These are phyloP conservation scores for Spheniscus humboldti DNA, from an alignment of 2,797 vertebrate genomes.

Conservation along the genomic window DNA sequence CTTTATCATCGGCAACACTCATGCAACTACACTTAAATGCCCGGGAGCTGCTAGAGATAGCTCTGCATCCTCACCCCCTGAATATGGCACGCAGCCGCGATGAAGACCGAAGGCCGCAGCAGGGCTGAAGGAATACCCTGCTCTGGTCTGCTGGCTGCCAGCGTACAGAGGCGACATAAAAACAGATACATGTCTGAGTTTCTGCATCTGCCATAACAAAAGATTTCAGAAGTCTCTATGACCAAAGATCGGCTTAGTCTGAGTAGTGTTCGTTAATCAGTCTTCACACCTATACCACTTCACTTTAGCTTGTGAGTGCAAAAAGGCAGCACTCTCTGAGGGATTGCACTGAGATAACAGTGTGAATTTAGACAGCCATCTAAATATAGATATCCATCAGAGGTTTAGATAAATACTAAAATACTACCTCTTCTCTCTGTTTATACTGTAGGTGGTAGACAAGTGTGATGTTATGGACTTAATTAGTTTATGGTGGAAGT, in stretches of 20 bases:
- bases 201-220: background rate
- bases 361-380: background rate
- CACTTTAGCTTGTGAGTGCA: background rate
- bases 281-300: background rate
- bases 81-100: accelerated
- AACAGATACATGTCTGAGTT: background rate
- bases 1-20: background rate
- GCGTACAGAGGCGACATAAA: background rate
- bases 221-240: background rate
- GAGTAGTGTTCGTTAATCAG: background rate
- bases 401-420: background rate
- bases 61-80: background rate
- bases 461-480: background rate
- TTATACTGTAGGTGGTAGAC: background rate
- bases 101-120: background rate
- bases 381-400: background rate
- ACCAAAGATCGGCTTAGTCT: background rate
- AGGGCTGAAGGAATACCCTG: background rate
- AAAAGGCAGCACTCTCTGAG: background rate
- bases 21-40: background rate
- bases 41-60: background rate
- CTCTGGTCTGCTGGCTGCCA: background rate
- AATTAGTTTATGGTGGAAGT: background rate
- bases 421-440: background rate
- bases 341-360: background rate